phyloP scores from a whole-genome alignment of 2,888 invertebrate species.

The Sthenelais limicola region DNA sequence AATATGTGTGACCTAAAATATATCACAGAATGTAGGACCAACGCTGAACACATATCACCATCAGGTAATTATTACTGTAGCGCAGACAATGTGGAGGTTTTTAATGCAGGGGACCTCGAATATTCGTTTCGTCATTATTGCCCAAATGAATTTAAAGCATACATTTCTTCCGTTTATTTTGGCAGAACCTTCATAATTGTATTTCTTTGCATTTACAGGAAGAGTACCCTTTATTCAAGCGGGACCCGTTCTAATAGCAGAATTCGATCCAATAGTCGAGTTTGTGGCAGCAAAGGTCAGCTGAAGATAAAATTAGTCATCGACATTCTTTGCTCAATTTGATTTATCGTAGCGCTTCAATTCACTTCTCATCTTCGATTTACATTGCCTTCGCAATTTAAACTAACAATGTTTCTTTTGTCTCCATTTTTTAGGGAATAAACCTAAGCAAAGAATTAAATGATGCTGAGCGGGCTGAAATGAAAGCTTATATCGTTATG shows the following conservation, averaged over 20 bases:
- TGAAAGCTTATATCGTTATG: slow-evolving; percentile 93
- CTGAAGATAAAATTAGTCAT: background rate
- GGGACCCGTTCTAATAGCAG: slow-evolving; percentile 90
- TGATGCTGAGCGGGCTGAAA: slow-evolving; percentile 86
- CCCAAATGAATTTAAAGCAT: no score
- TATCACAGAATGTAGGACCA: slow-evolving; percentile 85
- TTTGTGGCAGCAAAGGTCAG: slow-evolving; percentile 86
- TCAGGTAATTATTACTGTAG: slow-evolving; percentile 79
- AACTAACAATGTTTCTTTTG: background rate
- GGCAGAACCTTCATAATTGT: no score
- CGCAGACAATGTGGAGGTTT: no score
- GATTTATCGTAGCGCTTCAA: background rate
- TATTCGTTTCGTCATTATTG: no score
- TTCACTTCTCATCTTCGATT: background rate
- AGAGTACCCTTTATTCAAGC: slow-evolving; percentile 93
- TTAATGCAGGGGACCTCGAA: no score
- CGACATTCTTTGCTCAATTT: slow-evolving; percentile 2
- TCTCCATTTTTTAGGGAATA: slow-evolving; percentile 76
- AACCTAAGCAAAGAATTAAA: slow-evolving; percentile 82
- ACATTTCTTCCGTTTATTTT: no score
- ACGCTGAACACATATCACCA: slow-evolving; percentile 98
- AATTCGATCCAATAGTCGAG: slow-evolving; percentile 91
- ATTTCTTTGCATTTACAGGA: slow-evolving; percentile 74
- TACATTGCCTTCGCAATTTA: background rate
- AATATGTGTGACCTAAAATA: slow-evolving; percentile 92